Evolutionary conservation across 2,797 vertebrate genomes (phyloP).

Genomic region (Ctenochaetus hawaiiensis): DNA sequence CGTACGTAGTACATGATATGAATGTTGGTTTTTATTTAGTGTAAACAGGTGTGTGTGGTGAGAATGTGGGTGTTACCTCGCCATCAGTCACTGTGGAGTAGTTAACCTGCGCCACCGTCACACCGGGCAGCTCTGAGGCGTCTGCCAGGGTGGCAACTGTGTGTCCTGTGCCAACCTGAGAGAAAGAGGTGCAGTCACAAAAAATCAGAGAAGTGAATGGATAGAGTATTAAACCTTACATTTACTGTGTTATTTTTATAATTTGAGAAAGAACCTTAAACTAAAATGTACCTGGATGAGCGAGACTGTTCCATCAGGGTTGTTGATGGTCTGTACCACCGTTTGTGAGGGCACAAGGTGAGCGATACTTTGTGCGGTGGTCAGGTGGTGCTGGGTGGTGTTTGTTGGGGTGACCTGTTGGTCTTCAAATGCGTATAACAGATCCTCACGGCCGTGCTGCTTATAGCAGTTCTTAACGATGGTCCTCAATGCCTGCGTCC

Average conservation of each 20-base stretch:
- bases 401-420: constrained; percentile 85
- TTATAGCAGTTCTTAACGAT: constrained; percentile 99
- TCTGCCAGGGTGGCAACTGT: constrained; percentile 97
- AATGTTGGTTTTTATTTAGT: too few species aligned
- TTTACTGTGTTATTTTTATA: neutral
- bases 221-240: neutral
- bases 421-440: constrained; percentile 97
- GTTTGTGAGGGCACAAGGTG: constrained; percentile 97
- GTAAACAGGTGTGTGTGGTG: neutral
- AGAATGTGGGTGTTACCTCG: constrained; percentile 85
- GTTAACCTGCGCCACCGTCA: constrained; percentile 97
- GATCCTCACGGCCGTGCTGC: constrained; percentile 96
- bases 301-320: constrained; percentile 97
- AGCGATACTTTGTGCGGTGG: constrained; percentile 92
- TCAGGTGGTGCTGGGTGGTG: constrained; percentile 84
- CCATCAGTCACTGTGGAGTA: constrained; percentile 95
- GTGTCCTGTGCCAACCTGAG: constrained; percentile 95
- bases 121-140: constrained; percentile 95
- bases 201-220: neutral
- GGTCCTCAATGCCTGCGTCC: constrained; percentile 96
- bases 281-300: constrained; percentile 92
- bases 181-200: neutral
- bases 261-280: neutral
- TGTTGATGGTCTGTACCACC: constrained; percentile 98
- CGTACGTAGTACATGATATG: too few species aligned